Percentiles rank a stretch among this genome's conserved stretches.
phyloP scores from a whole-genome alignment of 2,113 vertebrate species.

The Emydocephalus ijimae region DNA sequence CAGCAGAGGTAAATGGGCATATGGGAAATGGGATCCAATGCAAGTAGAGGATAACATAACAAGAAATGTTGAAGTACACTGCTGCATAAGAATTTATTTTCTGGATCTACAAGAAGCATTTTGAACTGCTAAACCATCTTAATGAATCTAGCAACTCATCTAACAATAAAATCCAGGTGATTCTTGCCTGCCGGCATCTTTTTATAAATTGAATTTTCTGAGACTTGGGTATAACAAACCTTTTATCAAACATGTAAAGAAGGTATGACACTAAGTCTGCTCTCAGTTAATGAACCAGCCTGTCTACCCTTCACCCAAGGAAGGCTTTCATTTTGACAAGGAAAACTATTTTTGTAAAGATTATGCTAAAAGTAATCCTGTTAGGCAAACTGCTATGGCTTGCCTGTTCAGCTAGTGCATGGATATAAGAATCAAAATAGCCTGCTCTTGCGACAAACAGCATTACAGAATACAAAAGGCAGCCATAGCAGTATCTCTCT shows the following conservation, averaged over 20 bases:
- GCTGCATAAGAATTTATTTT: background rate
- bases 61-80: background rate
- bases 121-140: background rate
- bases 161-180: background rate
- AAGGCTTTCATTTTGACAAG: constrained; percentile 38
- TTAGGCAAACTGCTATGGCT: constrained; percentile 7
- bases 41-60: background rate
- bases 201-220: constrained; percentile 10
- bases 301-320: constrained; percentile 16
- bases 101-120: fast-evolving
- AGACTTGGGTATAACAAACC: constrained; percentile 6
- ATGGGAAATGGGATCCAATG: background rate
- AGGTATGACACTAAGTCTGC: background rate
- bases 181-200: background rate
- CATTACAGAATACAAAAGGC: constrained; percentile 12
- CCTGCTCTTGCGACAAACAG: background rate
- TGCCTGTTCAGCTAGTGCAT: constrained; percentile 4
- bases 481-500: background rate
- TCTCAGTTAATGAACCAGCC: constrained; percentile 28
- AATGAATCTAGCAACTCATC: background rate
- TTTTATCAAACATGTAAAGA: constrained; percentile 18
- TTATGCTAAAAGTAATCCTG: constrained; percentile 42
- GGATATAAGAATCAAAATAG: constrained; percentile 19
- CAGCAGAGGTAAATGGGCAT: background rate
- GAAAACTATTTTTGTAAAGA: constrained; percentile 38